Evolutionary conservation across 2,888 invertebrate species (phyloP).

Genomic region (Brachylomia viminalis): DNA sequence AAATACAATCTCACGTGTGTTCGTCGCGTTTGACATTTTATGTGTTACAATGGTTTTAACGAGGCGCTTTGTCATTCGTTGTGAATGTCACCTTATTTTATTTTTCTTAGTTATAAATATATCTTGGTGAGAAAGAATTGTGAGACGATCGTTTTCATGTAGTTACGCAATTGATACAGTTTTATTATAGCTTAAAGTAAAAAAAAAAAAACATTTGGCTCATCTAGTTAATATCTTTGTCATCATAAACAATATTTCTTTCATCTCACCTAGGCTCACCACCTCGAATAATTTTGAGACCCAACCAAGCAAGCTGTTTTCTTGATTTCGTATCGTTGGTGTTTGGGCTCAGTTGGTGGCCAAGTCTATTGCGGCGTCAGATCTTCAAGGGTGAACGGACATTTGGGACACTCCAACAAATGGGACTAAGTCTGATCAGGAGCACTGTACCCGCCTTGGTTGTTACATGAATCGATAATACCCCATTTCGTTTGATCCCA

Average conservation of each 20-base stretch:
- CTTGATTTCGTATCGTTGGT: neutral
- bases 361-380: neutral
- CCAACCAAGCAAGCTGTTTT: no score
- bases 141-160: neutral
- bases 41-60: constrained; percentile 61
- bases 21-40: constrained; percentile 55
- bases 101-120: neutral
- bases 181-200: neutral
- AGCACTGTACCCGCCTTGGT: neutral
- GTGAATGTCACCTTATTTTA: constrained; percentile 26
- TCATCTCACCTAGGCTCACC: no score
- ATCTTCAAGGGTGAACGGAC: neutral
- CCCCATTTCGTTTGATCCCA: neutral
- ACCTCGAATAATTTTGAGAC: neutral
- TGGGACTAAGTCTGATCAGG: neutral
- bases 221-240: neutral
- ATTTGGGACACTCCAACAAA: neutral
- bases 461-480: neutral
- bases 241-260: neutral
- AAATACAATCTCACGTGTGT: constrained; percentile 64
- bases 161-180: no score
- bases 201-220: neutral
- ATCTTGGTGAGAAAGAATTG: neutral
- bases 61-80: constrained; percentile 25
- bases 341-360: neutral